Conservation (phyloP, 2,797 vertebrate genomes). For the Gallinago solitaria region DNA sequence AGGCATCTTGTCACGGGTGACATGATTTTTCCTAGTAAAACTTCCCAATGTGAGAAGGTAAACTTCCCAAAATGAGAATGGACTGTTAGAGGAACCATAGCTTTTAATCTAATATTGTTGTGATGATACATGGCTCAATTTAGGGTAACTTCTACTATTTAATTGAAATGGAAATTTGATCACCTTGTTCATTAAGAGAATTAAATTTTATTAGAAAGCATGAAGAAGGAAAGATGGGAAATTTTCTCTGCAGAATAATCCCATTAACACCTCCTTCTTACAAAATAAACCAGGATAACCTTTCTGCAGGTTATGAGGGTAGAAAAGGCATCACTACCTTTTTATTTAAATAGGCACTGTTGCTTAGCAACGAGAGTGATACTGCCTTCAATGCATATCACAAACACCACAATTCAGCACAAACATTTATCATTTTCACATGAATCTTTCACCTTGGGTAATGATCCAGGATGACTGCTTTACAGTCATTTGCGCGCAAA, state of each 20-base stretch:
- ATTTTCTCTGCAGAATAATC: not conserved
- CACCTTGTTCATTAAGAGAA: not conserved
- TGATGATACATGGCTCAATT: not conserved
- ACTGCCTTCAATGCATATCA: not conserved
- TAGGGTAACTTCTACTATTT: not conserved
- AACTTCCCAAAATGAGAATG: not conserved
- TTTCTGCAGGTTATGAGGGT: not conserved
- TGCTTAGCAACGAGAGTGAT: not conserved
- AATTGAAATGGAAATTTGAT: not conserved
- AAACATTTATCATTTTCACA: constrained; percentile 2
- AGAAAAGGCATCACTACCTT: not conserved
- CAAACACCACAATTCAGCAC: not conserved
- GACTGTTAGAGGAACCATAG: not conserved
- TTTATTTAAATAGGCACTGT: not conserved
- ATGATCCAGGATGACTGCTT: not conserved
- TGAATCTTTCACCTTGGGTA: not conserved
- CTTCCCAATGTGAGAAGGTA: not conserved
- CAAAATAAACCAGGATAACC: not conserved
- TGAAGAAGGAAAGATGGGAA: not conserved
- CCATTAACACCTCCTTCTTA: not conserved
- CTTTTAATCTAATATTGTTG: not conserved
- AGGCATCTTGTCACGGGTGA: not conserved
- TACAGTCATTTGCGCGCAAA: not conserved
- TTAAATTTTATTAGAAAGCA: not conserved
- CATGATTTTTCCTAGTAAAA: not conserved